These are phyloP conservation scores for Dromius quadrimaculatus DNA, from an alignment of 2,888 invertebrate genomes.

Conservation along the genomic window DNA sequence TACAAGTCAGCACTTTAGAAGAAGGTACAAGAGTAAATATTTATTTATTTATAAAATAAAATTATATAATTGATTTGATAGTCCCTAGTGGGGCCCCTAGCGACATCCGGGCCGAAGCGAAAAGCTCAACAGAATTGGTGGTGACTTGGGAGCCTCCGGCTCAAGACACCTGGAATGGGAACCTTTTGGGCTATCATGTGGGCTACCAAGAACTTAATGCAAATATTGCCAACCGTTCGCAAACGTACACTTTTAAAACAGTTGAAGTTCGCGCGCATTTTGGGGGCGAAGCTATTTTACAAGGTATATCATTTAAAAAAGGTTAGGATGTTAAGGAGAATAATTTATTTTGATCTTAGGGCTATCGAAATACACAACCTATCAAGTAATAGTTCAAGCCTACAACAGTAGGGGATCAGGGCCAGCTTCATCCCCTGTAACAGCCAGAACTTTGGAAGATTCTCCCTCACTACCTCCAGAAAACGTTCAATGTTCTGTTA, in stretches of 20 bases:
- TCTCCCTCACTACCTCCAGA: constrained; percentile 89
- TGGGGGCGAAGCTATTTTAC: constrained; percentile 76
- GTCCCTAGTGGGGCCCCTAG: constrained; percentile 85
- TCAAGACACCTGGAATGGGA: constrained; percentile 88
- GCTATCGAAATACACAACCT: constrained; percentile 82
- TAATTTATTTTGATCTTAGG: constrained; percentile 63
- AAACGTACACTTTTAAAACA: constrained; percentile 79
- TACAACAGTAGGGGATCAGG: constrained; percentile 90
- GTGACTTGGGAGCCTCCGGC: constrained; percentile 91
- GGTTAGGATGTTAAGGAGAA: not conserved
- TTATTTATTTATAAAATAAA: constrained; percentile 30
- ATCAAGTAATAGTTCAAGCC: constrained; percentile 87
- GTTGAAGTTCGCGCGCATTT: constrained; percentile 82
- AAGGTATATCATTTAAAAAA: constrained; percentile 64
- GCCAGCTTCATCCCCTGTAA: constrained; percentile 84
- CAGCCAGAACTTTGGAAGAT: constrained; percentile 86
- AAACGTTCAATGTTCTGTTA: constrained; percentile 82
- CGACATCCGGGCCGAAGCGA: constrained; percentile 85
- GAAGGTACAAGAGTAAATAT: constrained; percentile 70
- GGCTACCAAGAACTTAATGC: constrained; percentile 79
- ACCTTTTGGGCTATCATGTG: constrained; percentile 87
- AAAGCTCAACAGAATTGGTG: constrained; percentile 86
- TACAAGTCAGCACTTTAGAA: constrained; percentile 87
- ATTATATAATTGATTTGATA: constrained; percentile 59
- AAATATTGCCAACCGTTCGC: constrained; percentile 63